A percentile compares a stretch with the other conserved stretches of the same genome.
These are phyloP conservation scores for Pterophyllum scalare DNA, from an alignment of 2,113 vertebrate genomes.

Conservation along the genomic window DNA sequence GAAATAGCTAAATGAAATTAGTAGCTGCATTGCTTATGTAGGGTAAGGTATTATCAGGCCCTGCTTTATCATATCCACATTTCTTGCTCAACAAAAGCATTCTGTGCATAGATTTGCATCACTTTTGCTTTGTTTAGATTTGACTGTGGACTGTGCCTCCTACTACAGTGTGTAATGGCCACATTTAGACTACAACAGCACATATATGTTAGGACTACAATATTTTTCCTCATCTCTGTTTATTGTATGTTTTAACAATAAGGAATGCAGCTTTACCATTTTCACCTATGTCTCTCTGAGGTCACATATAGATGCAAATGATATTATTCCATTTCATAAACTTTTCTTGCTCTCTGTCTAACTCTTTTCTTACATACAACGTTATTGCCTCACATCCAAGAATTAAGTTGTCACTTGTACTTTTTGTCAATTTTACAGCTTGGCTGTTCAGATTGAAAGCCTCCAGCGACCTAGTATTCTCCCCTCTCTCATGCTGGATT, in stretches of 20 bases:
- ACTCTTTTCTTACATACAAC: constrained; percentile 4
- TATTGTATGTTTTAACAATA: neutral
- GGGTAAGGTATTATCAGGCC: neutral
- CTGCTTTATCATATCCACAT: neutral
- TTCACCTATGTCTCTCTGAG: constrained; percentile 16
- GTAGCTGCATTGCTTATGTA: neutral
- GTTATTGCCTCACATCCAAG: neutral
- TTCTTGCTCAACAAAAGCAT: neutral
- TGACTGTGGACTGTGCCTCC: neutral
- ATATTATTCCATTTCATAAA: neutral
- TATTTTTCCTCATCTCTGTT: neutral
- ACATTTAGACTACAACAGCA: neutral
- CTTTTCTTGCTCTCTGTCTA: neutral
- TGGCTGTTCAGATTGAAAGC: constrained; percentile 74
- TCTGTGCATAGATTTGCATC: neutral
- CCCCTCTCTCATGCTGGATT: constrained; percentile 63
- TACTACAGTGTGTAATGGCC: neutral
- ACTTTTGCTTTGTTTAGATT: neutral
- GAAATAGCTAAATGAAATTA: neutral
- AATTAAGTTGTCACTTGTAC: constrained; percentile 16
- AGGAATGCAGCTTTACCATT: neutral
- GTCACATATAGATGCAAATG: constrained; percentile 7
- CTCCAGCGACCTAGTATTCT: neutral
- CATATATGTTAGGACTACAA: neutral
- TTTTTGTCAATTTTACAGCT: constrained; percentile 64